Evolutionary conservation across 2,888 invertebrate species (phyloP), one percentile per base, ranked within the genome.

Genomic region (Lacanobia oleracea): DNA sequence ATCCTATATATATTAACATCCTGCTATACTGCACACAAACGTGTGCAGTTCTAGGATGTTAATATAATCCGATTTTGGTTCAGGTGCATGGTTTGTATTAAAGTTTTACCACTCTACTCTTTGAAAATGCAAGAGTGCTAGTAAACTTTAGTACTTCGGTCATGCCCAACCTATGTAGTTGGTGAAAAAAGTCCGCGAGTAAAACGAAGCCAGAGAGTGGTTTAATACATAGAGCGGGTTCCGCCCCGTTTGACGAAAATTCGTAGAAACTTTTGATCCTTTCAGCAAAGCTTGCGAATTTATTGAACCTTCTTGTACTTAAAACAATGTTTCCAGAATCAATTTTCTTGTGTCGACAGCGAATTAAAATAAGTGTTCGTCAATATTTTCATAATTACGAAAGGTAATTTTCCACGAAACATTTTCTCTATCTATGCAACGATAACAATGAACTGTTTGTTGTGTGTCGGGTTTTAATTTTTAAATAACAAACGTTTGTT

Each of bases 201-300:
- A 75, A 71, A 73, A 73, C 68, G 53, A 67, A 74, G 65, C 66
- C 51, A 61, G 54, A 45, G 45, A 61, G 37, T 10, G 45, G 43
- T 71, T 66, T 67, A 75, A 79, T 73, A 76, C 82, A 75, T 75
- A 65, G 64, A 67, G 45, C 18, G 43, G 69, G 70, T 73, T 73
- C 27, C 60, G 37, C 57, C 57, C 53, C 57, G 54, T 54, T 71
- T 56, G 68, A 40, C 64, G 37, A 72, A 63, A 62, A 74, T 60
- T 66, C 48, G 48, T 59, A 64, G 43, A 66, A 83, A 77, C 71
- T 77, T 82, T 74, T 27, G 53, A 73, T 62, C 54, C 10, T 53
- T 71, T 53, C 51, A 43, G 27, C 45, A 18, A 61, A 73, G 65
- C 57, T 71, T 67, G 50, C 18, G 21, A 68, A 72, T 73, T 73